These are phyloP conservation scores for Drosophila engyochracea DNA, from an alignment of 2,888 invertebrate species.

Conservation along the genomic window DNA sequence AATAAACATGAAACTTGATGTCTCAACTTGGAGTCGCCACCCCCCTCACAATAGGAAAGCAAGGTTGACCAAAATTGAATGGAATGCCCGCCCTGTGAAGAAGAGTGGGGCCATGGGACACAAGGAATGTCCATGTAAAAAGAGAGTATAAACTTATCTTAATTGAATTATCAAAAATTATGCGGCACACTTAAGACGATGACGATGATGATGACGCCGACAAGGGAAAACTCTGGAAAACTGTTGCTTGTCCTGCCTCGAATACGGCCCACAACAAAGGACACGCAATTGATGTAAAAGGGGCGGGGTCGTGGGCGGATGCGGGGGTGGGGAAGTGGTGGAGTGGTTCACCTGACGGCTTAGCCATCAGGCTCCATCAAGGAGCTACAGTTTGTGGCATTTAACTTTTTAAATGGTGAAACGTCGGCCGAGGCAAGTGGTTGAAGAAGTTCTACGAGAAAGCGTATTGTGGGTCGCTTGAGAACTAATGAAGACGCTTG, in stretches of 20 bases:
- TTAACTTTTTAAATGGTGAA: constrained; percentile 63
- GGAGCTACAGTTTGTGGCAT: constrained; percentile 64
- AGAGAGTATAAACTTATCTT: constrained; percentile 71
- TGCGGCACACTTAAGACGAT: constrained; percentile 70
- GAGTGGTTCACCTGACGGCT: constrained; percentile 45
- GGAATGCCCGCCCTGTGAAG: constrained; percentile 33
- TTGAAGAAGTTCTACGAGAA: constrained; percentile 14
- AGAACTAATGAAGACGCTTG: constrained; percentile 74
- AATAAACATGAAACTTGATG: constrained; percentile 70
- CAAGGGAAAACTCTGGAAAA: constrained; percentile 13
- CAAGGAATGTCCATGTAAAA: constrained; percentile 35
- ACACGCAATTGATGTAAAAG: constrained; percentile 45
- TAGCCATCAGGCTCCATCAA: constrained; percentile 45
- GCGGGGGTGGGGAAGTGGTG: not conserved
- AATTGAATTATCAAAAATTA: constrained; percentile 78
- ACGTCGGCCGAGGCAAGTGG: constrained; percentile 21
- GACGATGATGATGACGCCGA: constrained; percentile 20
- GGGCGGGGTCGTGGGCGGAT: not conserved
- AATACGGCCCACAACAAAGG: constrained; percentile 51
- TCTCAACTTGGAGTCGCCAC: constrained; percentile 45
- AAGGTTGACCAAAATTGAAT: constrained; percentile 58
- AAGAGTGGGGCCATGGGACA: not conserved
- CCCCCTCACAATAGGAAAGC: not conserved
- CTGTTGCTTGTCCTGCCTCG: constrained; percentile 50
- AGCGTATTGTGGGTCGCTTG: constrained; percentile 43